Evolutionary conservation across 2,113 vertebrate genomes (phyloP).

Genomic region (Bubo blakistoni): DNA sequence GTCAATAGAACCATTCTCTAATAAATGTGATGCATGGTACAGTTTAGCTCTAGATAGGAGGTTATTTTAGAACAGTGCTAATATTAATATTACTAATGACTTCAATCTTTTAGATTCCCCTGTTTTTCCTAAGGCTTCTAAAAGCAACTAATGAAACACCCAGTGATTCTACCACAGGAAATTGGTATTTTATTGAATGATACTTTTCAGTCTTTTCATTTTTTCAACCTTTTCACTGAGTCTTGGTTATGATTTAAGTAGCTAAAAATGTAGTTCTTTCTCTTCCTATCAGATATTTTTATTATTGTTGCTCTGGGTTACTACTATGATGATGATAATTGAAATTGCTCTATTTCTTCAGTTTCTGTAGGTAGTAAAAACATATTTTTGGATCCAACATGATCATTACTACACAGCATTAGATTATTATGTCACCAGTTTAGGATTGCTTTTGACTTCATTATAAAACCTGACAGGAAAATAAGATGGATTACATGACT

Average conservation of each 20-base stretch:
- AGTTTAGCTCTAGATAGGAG: background rate
- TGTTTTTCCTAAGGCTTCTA: background rate
- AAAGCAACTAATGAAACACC: background rate
- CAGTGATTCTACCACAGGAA: background rate
- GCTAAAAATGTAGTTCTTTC: background rate
- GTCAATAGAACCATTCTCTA: background rate
- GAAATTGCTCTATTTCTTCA: background rate
- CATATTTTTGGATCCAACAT: background rate
- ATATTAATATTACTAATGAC: background rate
- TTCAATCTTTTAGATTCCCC: background rate
- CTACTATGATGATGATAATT: background rate
- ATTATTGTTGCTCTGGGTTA: background rate
- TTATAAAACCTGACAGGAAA: constrained; percentile 27
- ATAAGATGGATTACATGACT: constrained; percentile 4
- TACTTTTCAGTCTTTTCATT: background rate
- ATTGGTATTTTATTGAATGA: background rate
- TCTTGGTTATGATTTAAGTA: background rate
- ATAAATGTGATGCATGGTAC: background rate
- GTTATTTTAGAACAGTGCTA: background rate
- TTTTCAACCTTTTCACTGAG: background rate
- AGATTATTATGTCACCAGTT: background rate
- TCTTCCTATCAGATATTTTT: background rate
- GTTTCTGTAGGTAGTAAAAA: background rate
- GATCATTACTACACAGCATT: background rate
- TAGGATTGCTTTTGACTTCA: background rate